Percentiles rank a stretch among this genome's conserved stretches.
Evolutionary conservation across 2,888 invertebrate species (phyloP).

Genomic region (Gari tellinella): DNA sequence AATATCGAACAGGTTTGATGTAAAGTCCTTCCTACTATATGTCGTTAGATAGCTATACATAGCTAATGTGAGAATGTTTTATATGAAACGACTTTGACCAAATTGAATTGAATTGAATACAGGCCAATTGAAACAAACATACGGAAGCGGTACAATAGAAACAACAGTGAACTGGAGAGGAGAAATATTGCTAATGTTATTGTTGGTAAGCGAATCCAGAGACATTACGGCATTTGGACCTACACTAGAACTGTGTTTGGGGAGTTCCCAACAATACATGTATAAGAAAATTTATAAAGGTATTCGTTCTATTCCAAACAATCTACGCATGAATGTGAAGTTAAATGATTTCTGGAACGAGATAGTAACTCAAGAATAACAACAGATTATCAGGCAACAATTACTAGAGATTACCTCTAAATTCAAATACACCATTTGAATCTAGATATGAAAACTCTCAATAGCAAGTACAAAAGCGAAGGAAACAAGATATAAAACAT

Average conservation of each 20-base stretch:
- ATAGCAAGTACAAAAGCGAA: conserved; percentile 39
- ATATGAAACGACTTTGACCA: no score
- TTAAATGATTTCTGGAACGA: conserved; percentile 26
- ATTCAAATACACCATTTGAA: conserved; percentile 39
- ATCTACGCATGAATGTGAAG: conserved; percentile 7
- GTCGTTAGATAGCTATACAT: no score
- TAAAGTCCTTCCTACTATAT: conserved; percentile 16
- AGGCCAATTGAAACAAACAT: conserved; percentile 6
- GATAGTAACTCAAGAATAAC: conserved; percentile 53
- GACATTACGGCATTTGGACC: conserved; percentile 10
- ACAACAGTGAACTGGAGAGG: conserved; percentile 5
- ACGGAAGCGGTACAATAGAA: conserved; percentile 12
- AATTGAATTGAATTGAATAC: no score
- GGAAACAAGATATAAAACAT: conserved; percentile 33
- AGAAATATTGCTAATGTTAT: conserved; percentile 16
- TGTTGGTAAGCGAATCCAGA: conserved; percentile 3
- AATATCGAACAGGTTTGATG: no score
- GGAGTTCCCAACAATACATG: conserved; percentile 4
- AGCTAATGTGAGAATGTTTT: no score
- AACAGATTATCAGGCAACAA: conserved; percentile 43
- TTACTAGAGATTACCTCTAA: conserved; percentile 30
- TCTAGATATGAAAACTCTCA: conserved; percentile 40
- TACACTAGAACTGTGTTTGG: not conserved
- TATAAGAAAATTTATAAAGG: not conserved
- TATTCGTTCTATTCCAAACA: not conserved